phyloP scores from a whole-genome alignment of 2,113 vertebrate genomes.

The Atractosteus spatula region DNA sequence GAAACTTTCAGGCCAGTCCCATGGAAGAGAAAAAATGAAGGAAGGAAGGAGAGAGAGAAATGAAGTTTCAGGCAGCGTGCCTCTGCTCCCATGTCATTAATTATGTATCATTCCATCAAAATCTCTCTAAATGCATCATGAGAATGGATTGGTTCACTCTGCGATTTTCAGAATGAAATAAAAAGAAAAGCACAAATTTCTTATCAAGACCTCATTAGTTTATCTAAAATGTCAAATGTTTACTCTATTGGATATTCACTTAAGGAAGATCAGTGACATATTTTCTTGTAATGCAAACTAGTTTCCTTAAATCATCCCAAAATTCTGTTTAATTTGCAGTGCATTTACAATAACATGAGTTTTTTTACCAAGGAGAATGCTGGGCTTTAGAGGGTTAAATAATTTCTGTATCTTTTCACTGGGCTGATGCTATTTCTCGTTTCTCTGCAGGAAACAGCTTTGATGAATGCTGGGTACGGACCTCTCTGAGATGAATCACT shows the following conservation, averaged over 20 bases:
- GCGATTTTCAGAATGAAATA: conserved; percentile 16
- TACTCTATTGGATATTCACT: too few relatives aligned
- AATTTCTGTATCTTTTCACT: background rate
- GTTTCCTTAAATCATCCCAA: too few relatives aligned
- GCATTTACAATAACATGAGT: too few relatives aligned
- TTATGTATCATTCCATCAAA: conserved; percentile 55
- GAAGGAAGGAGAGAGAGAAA: conserved; percentile 4
- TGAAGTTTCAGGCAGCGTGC: too few relatives aligned
- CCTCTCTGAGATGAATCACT: conserved; percentile 25
- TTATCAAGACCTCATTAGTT: too few relatives aligned
- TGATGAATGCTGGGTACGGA: conserved; percentile 45
- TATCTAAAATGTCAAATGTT: too few relatives aligned
- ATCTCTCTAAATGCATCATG: conserved; percentile 45
- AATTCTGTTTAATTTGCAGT: too few relatives aligned
- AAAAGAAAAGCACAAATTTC: too few relatives aligned
- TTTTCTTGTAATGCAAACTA: too few relatives aligned
- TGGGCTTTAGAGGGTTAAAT: conserved; percentile 26
- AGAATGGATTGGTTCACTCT: conserved; percentile 39
- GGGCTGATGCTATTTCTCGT: conserved; percentile 18
- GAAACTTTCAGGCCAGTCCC: background rate
- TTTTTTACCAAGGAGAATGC: background rate
- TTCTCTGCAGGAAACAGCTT: conserved; percentile 31
- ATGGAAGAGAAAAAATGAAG: conserved; percentile 10
- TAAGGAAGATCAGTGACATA: too few relatives aligned
- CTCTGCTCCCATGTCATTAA: conserved; percentile 50